Percentiles rank a stretch among this genome's conserved stretches.
These are phyloP conservation scores for Orchesella cincta DNA, from an alignment of 1,140 invertebrate genomes.

Conservation along the genomic window DNA sequence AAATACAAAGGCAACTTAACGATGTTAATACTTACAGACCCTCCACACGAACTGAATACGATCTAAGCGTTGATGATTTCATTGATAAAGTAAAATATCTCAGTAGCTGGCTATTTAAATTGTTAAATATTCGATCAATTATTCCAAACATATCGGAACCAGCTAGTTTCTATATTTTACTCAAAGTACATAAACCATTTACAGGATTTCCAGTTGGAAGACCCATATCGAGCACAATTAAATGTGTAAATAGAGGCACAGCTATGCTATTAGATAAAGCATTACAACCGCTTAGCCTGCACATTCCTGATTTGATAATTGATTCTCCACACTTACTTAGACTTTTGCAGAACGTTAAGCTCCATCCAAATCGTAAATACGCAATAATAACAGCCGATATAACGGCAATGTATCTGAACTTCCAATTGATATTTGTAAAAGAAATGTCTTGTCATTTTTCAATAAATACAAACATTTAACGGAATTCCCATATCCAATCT, in stretches of 20 bases:
- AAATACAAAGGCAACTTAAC: constrained; percentile 13
- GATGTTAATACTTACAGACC: constrained; percentile 18
- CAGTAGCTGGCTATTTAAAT: neutral
- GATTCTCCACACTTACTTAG: neutral
- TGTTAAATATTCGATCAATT: neutral
- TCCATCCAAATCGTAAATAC: neutral
- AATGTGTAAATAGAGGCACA: neutral
- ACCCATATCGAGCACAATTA: neutral
- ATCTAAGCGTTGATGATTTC: neutral
- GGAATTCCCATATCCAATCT: neutral
- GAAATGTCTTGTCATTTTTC: neutral
- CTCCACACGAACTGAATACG: neutral
- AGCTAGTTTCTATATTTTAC: constrained; percentile 23
- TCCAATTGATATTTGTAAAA: constrained; percentile 17
- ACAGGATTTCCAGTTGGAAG: neutral
- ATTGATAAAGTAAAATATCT: neutral
- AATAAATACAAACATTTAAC: neutral
- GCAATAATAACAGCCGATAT: constrained; percentile 9
- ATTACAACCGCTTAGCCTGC: neutral
- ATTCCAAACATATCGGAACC: neutral
- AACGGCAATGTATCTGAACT: constrained; percentile 20
- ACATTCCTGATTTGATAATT: constrained; percentile 4
- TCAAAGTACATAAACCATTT: constrained; percentile 4
- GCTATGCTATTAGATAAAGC: neutral
- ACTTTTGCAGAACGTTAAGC: neutral